Evolutionary conservation across 92 coral and sea anemone genomes (phyloP).

Genomic region (Siderastrea siderea): DNA sequence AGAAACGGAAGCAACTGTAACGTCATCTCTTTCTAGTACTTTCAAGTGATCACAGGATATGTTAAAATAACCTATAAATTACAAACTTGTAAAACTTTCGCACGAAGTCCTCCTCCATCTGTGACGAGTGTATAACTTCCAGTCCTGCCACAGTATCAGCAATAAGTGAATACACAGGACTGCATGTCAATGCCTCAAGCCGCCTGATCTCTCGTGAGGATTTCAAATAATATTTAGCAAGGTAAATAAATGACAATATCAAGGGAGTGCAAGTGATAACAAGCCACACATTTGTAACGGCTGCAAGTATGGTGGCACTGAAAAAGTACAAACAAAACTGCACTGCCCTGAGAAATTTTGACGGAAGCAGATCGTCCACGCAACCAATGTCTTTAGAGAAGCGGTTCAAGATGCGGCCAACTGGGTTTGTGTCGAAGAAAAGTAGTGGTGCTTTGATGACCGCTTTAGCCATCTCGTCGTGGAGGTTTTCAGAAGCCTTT

Average conservation of each 20-base stretch:
- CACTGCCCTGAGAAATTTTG: slow-evolving; percentile 3
- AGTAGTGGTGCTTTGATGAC: neutral
- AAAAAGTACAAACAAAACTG: slow-evolving; percentile 8
- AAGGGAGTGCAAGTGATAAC: neutral
- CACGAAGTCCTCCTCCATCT: neutral
- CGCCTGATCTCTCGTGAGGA: no score
- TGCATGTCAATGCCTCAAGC: no score
- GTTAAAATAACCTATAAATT: no score
- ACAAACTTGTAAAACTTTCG: neutral
- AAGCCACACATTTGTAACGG: neutral
- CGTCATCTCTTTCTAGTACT: no score
- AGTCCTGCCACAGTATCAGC: neutral
- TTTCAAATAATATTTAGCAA: no score
- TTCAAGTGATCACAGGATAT: no score
- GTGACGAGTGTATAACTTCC: neutral
- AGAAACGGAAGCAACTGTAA: no score
- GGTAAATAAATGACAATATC: neutral
- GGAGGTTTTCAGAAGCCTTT: neutral
- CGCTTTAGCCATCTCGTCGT: neutral
- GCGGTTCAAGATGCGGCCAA: no score
- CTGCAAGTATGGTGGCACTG: neutral
- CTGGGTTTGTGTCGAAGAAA: slow-evolving; percentile 4
- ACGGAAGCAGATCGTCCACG: slow-evolving; percentile 21
- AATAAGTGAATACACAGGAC: no score
- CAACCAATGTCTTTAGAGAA: slow-evolving; percentile 16